Percentiles rank a stretch among this genome's conserved stretches.
These are phyloP conservation scores for Allygus modestus DNA, from an alignment of 2,888 invertebrate genomes.

Conservation along the genomic window DNA sequence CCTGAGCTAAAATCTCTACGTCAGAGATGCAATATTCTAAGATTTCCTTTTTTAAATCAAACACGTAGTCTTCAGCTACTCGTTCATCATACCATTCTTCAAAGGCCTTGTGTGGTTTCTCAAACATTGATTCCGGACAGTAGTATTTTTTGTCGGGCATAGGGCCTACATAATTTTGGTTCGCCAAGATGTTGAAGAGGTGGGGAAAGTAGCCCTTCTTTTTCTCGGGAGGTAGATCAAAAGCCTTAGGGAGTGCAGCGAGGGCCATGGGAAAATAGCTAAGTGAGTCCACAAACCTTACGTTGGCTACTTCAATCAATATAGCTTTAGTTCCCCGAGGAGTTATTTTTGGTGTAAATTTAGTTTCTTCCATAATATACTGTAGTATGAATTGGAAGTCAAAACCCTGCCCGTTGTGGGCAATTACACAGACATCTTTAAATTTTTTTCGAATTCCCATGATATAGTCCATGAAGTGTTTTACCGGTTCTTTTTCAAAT, in stretches of 20 bases:
- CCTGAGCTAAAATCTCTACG: conserved; percentile 70
- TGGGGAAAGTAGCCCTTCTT: conserved; percentile 70
- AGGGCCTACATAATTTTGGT: conserved; percentile 69
- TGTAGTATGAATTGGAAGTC: conserved; percentile 38
- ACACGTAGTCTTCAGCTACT: conserved; percentile 65
- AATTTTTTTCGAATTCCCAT: background rate
- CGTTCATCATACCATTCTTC: conserved; percentile 68
- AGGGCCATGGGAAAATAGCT: conserved; percentile 71
- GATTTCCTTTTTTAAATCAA: conserved; percentile 71
- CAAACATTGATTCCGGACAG: conserved; percentile 64
- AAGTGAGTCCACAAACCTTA: conserved; percentile 62
- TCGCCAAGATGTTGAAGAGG: conserved; percentile 69
- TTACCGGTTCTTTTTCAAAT: background rate
- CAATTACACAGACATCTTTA: conserved; percentile 27
- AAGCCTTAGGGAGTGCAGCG: conserved; percentile 69
- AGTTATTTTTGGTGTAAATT: conserved; percentile 24
- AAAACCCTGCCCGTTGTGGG: conserved; percentile 30
- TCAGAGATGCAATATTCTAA: conserved; percentile 68
- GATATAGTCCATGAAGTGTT: conserved; percentile 17
- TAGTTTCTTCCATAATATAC: conserved; percentile 3
- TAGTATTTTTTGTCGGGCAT: conserved; percentile 68
- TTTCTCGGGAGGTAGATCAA: conserved; percentile 67
- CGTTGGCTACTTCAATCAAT: conserved; percentile 31
- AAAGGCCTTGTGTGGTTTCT: conserved; percentile 65
- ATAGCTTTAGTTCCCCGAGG: conserved; percentile 29